Evolutionary conservation across 2,113 vertebrate genomes (phyloP).

Genomic region (Neotragus moschatus): DNA sequence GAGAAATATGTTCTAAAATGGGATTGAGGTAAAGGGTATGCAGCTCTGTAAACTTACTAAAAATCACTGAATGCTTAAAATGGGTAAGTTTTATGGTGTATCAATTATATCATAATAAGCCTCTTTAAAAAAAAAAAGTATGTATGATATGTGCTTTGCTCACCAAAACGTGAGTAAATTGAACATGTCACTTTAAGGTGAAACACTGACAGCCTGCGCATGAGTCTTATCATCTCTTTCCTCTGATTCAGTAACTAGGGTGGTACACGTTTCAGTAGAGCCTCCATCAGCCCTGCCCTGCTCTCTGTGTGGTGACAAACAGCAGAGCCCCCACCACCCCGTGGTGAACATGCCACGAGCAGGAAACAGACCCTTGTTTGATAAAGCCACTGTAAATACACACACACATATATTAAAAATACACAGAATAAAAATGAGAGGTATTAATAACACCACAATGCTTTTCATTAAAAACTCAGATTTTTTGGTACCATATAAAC

Average conservation of each 20-base stretch:
- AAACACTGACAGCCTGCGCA: not conserved
- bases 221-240: not conserved
- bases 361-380: not conserved
- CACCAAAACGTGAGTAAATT: not conserved
- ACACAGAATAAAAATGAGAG: not conserved
- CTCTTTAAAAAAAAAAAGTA: not conserved
- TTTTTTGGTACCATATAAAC: not conserved
- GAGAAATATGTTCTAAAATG: not conserved
- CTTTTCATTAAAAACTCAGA: not conserved
- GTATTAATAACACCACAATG: not conserved
- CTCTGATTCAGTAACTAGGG: not conserved
- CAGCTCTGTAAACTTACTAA: not conserved
- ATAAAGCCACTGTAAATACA: not conserved
- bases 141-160: not conserved
- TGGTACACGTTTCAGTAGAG: rapidly evolving
- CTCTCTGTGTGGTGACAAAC: not conserved
- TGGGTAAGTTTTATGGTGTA: not conserved
- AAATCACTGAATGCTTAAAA: not conserved
- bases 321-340: too few species aligned
- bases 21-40: not conserved
- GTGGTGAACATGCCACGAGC: not conserved
- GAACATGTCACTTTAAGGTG: not conserved
- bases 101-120: not conserved
- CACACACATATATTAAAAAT: not conserved
- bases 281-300: not conserved